Percentiles rank a stretch among this genome's conserved stretches.
These are phyloP conservation scores for Beaufortia kweichowensis DNA, from an alignment of 2,113 vertebrate species.

Conservation along the genomic window DNA sequence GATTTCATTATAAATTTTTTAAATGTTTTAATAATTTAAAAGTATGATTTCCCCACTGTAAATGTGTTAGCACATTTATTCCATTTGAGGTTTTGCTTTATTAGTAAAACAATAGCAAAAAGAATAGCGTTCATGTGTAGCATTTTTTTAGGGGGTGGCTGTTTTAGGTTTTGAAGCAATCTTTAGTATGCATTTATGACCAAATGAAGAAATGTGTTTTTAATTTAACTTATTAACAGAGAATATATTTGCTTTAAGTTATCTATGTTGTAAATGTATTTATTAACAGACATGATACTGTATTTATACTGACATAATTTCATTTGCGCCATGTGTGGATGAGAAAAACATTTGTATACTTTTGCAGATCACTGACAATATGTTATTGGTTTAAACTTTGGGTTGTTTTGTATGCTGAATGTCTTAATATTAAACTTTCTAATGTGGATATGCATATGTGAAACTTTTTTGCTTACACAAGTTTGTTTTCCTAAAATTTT, in stretches of 20 bases:
- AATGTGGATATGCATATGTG: not conserved
- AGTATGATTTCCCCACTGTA: not conserved
- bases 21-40: not conserved
- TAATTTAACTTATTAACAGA: slow-evolving; percentile 63
- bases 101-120: not conserved
- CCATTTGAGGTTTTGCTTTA: not conserved
- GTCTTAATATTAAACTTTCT: slow-evolving; percentile 73
- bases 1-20: not conserved
- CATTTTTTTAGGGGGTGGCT: slow-evolving; percentile 10
- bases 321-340: slow-evolving; percentile 55
- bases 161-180: slow-evolving; percentile 20
- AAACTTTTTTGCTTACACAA: no score
- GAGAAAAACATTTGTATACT: slow-evolving; percentile 70
- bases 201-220: slow-evolving; percentile 60
- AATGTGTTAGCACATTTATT: slow-evolving; percentile 3
- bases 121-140: slow-evolving; percentile 24
- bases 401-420: slow-evolving; percentile 76
- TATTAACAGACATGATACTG: slow-evolving; percentile 53
- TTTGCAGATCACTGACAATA: slow-evolving; percentile 76
- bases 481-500: no score
- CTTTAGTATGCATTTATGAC: slow-evolving; percentile 53
- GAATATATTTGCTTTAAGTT: slow-evolving; percentile 56
- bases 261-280: slow-evolving; percentile 58
- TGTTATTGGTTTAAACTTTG: slow-evolving; percentile 64
- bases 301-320: slow-evolving; percentile 58